Conservation (phyloP, 2,113 vertebrate species). For the Sinocyclocheilus anshuiensis region DNA sequence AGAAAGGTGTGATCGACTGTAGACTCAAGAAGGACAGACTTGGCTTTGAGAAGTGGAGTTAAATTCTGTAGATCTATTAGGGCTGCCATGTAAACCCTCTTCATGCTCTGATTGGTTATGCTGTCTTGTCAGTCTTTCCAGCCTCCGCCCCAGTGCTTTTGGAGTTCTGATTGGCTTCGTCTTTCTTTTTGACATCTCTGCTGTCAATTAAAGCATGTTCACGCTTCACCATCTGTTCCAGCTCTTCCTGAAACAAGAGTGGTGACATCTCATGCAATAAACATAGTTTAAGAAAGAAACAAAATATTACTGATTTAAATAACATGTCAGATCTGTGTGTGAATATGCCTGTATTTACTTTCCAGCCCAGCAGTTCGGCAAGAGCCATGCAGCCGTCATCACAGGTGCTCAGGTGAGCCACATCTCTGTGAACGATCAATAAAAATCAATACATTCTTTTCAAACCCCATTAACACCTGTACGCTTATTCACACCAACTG, state of each 20-base stretch:
- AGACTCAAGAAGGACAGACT: not conserved
- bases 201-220: constrained; percentile 83
- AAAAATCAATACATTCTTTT: not conserved
- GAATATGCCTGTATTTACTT: constrained; percentile 69
- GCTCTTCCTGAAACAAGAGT: constrained; percentile 75
- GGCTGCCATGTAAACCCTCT: not conserved
- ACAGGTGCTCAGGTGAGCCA: constrained; percentile 86
- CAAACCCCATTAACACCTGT: not conserved
- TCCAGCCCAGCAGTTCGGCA: constrained; percentile 89
- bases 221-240: constrained; percentile 82
- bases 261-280: not conserved
- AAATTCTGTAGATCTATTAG: not conserved
- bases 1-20: not conserved
- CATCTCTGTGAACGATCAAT: constrained; percentile 75
- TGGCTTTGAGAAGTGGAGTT: not conserved
- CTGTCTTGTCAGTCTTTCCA: constrained; percentile 62
- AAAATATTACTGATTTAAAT: not conserved
- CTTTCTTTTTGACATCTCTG: constrained; percentile 65
- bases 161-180: constrained; percentile 46
- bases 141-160: constrained; percentile 54
- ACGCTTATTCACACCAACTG: not conserved
- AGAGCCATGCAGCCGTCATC: constrained; percentile 87
- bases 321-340: not conserved
- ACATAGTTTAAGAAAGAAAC: not conserved
- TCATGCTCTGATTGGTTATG: constrained; percentile 51